A percentile compares a stretch with the other conserved stretches of the same genome.
Evolutionary conservation across 2,888 invertebrate species (phyloP).

Genomic region (Agrilus cyanescens): DNA sequence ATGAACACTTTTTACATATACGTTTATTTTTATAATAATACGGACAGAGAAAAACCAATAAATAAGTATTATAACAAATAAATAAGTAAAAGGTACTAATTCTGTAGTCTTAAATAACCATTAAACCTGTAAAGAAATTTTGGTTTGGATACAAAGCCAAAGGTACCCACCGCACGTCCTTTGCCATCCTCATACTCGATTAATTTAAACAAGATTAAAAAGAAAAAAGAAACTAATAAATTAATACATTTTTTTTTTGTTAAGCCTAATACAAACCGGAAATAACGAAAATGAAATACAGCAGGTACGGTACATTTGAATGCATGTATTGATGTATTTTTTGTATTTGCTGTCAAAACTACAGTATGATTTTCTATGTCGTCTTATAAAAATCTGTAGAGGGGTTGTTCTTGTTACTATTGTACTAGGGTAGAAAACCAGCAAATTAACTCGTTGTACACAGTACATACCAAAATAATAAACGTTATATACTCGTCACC

Average conservation of each 20-base stretch:
- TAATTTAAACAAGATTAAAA: conserved; percentile 1
- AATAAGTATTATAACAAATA: conserved; percentile 23
- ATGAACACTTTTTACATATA: conserved; percentile 37
- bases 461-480: conserved; percentile 33
- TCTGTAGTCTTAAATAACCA: conserved; percentile 20
- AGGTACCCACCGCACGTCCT: conserved; percentile 13
- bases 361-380: too few species aligned
- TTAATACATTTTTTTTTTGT: too few species aligned
- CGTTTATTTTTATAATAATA: conserved; percentile 26
- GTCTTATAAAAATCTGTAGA: too few species aligned
- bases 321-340: not conserved
- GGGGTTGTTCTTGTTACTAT: too few species aligned
- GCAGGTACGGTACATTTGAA: conserved; percentile 1
- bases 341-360: too few species aligned
- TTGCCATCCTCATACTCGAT: not conserved
- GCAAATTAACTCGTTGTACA: conserved; percentile 24
- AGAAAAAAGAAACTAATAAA: not conserved
- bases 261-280: conserved; percentile 1
- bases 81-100: conserved; percentile 20
- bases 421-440: too few species aligned
- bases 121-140: conserved; percentile 20
- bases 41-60: conserved; percentile 23
- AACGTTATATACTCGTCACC: conserved; percentile 25
- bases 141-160: conserved; percentile 11
- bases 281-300: conserved; percentile 2